phyloP scores from a whole-genome alignment of 2,113 vertebrate species.

The Ammodytes marinus region DNA sequence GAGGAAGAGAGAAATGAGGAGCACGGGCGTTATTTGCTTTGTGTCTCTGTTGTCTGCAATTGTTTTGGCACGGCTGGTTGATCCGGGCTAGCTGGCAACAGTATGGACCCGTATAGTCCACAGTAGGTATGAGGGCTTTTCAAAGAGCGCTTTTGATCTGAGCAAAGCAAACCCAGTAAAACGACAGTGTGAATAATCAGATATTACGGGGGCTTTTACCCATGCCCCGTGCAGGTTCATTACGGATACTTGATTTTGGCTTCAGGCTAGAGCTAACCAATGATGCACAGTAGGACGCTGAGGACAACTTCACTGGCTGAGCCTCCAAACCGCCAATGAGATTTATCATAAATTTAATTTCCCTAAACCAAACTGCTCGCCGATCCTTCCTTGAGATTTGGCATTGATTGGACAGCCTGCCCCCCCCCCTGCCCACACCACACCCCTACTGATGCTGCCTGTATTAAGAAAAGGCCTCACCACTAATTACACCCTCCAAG shows the following conservation, averaged over 20 bases:
- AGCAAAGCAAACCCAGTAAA: slow-evolving; percentile 84
- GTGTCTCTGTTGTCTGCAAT: slow-evolving; percentile 66
- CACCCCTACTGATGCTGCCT: slow-evolving; percentile 63
- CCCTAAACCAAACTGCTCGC: slow-evolving; percentile 78
- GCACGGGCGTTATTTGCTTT: slow-evolving; percentile 57
- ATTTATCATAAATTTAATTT: slow-evolving; percentile 84
- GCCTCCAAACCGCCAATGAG: slow-evolving; percentile 70
- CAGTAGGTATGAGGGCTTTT: slow-evolving; percentile 78
- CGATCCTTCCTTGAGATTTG: slow-evolving; percentile 81
- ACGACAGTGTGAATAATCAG: slow-evolving; percentile 84
- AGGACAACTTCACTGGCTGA: slow-evolving; percentile 79
- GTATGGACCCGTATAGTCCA: slow-evolving; percentile 53
- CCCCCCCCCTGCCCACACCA: slow-evolving; percentile 32
- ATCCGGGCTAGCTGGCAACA: slow-evolving; percentile 72
- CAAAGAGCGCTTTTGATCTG: slow-evolving; percentile 82
- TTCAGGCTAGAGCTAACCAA: slow-evolving; percentile 79
- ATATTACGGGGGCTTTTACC: slow-evolving; percentile 82
- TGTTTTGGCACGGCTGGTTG: slow-evolving; percentile 72
- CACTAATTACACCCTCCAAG: slow-evolving; percentile 89
- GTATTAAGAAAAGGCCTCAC: slow-evolving; percentile 81
- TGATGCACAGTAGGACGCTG: slow-evolving; percentile 81
- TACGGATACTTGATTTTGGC: slow-evolving; percentile 83
- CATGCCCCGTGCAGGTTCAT: slow-evolving; percentile 77
- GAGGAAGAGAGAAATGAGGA: slow-evolving; percentile 2
- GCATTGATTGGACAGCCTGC: slow-evolving; percentile 82